A percentile compares a stretch with the other conserved stretches of the same genome.
These are phyloP conservation scores for Meloidogyne hapla DNA, from an alignment of 1,140 invertebrate species.

Conservation along the genomic window DNA sequence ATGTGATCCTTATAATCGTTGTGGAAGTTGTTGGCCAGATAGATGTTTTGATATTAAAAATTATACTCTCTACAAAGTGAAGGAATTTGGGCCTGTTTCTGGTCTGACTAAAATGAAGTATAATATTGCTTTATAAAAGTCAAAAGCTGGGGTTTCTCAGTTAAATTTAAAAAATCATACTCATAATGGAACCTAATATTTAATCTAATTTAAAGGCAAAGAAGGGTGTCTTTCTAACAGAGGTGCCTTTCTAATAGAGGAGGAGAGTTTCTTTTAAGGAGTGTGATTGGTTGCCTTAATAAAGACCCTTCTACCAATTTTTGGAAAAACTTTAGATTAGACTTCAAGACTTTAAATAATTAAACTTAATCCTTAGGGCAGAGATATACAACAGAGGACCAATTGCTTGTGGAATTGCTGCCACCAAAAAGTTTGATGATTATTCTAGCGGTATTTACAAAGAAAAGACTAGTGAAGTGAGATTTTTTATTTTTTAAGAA, in stretches of 20 bases:
- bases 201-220: too few relatives aligned
- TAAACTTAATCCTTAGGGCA: constrained; percentile 46
- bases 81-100: constrained; percentile 65
- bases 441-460: constrained; percentile 67
- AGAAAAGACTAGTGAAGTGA: constrained; percentile 60
- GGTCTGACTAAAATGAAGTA: constrained; percentile 67
- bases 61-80: constrained; percentile 68
- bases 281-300: too few relatives aligned
- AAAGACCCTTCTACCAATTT: too few relatives aligned
- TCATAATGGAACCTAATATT: too few relatives aligned
- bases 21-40: constrained; percentile 67
- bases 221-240: too few relatives aligned
- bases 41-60: constrained; percentile 64
- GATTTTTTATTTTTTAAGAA: not conserved
- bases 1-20: constrained; percentile 62
- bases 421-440: constrained; percentile 66
- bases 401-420: constrained; percentile 67
- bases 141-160: too few relatives aligned
- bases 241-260: too few relatives aligned
- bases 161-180: too few relatives aligned
- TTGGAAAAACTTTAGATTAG: too few relatives aligned
- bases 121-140: too few relatives aligned
- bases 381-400: constrained; percentile 68
- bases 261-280: too few relatives aligned
- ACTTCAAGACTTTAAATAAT: too few relatives aligned